Percentiles rank a stretch among this genome's conserved stretches.
Evolutionary conservation across 2,888 invertebrate species (phyloP).

Genomic region (Aplocera efformata): DNA sequence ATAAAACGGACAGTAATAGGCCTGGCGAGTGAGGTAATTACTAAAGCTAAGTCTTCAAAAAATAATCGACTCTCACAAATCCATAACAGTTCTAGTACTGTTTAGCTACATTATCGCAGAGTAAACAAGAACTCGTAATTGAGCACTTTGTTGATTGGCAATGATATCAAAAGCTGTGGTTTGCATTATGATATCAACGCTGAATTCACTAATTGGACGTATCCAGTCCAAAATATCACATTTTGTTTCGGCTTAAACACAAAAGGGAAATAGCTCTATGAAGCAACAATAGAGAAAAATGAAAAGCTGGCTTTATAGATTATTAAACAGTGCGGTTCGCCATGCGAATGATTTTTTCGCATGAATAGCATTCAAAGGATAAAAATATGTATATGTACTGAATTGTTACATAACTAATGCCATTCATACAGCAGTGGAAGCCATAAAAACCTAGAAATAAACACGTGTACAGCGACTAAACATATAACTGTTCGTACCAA

Average conservation of each 20-base stretch:
- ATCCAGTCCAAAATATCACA: background rate
- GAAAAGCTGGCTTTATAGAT: background rate
- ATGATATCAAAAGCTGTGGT: slow-evolving; percentile 7
- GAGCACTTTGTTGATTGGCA: slow-evolving; percentile 7
- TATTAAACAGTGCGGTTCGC: background rate
- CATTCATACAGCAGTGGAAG: slow-evolving; percentile 26
- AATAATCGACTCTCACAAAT: too few relatives aligned
- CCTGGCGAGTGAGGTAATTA: background rate
- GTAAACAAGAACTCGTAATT: background rate
- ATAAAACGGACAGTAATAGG: slow-evolving; percentile 4
- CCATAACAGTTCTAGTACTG: too few relatives aligned
- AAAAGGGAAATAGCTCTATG: background rate
- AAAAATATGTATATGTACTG: slow-evolving; percentile 3
- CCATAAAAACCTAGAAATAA: slow-evolving; percentile 44
- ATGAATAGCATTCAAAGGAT: slow-evolving; percentile 3
- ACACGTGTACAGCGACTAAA: slow-evolving; percentile 42
- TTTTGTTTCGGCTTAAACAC: background rate
- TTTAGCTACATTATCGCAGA: too few relatives aligned
- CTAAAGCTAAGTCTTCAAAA: too few relatives aligned
- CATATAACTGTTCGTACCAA: slow-evolving; percentile 29
- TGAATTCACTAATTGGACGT: slow-evolving; percentile 15
- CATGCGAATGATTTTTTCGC: slow-evolving; percentile 2
- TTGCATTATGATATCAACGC: slow-evolving; percentile 7
- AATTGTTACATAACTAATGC: slow-evolving; percentile 15
- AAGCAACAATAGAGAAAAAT: background rate